Evolutionary conservation across 2,797 vertebrate genomes (phyloP), one percentile per base, ranked within the genome.

Genomic region (Phataginus tricuspis): DNA sequence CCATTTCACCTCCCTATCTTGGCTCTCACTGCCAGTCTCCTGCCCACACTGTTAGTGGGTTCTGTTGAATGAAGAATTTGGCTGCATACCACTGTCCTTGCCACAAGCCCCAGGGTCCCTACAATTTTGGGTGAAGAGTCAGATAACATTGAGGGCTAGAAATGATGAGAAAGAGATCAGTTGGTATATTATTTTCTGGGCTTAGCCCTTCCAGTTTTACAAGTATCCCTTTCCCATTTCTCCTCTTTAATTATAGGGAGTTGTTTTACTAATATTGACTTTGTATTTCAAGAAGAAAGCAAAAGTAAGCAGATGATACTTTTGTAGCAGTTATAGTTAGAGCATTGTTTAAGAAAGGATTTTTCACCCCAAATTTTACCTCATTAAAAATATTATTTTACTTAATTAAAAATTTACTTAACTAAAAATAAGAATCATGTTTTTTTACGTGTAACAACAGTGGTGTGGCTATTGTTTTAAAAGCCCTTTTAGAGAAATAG

Each of bases 181-280:
- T 51, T 93, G 82, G 29, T 59, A 27, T 74, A 34, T 94, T 94
- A 77, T 91, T 85, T 92, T 95, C 69, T 79, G 64, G 88, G 39
- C 85, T 90, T n/a, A 83, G 57, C 45, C 85, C 94, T 94, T 97
- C 87, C 77, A 88, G 18, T 90, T 45, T 91, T 96, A 77, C 49
- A 94, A 93, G 10, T 91, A 84, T 72, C 23, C 27, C 53, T 92
- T 96, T 89, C 45, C 45, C 39, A 59, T 55, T 63, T 96, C 53
- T 90, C 42, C 15, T 85, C 39, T 91, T 86, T 85, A 93, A 91
- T 90, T 78, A 90, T 34, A 91, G 78, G 45, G 75, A 87, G 51
- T 78, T 96, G 29, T 66, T 95, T 94, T 82, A 87, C 39, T 97
- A 69, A 91, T 69, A 66, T 5, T 96, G 63, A 49, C 74, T 93